These are phyloP conservation scores for Zootoca vivipara DNA, from an alignment of 2,113 vertebrate genomes.

Conservation along the genomic window DNA sequence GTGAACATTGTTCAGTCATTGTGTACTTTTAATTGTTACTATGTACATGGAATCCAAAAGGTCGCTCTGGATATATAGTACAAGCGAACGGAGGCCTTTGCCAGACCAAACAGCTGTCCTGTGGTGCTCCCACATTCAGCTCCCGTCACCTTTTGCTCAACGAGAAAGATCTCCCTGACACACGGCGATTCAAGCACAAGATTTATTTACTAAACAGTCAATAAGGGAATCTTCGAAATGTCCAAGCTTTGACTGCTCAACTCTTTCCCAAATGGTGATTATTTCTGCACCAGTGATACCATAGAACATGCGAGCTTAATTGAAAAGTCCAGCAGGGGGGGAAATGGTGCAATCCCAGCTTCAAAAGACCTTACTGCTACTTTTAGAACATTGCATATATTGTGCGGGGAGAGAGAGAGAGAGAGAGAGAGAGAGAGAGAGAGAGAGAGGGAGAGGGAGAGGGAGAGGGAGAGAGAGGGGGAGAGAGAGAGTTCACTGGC, in stretches of 20 bases:
- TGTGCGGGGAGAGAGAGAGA: not conserved
- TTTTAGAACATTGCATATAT: slow-evolving; percentile 19
- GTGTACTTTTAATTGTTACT: slow-evolving; percentile 79
- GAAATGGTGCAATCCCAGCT: slow-evolving; percentile 47
- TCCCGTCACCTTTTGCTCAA: slow-evolving; percentile 69
- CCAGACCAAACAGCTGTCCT: slow-evolving; percentile 76
- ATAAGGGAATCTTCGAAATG: slow-evolving; percentile 57
- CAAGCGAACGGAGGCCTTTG: slow-evolving; percentile 73
- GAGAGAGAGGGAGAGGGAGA: not conserved
- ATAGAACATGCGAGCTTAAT: slow-evolving; percentile 36
- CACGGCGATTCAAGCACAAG: slow-evolving; percentile 72
- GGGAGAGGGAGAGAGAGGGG: too few relatives aligned
- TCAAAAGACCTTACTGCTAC: slow-evolving; percentile 20
- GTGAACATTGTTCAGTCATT: slow-evolving; percentile 75
- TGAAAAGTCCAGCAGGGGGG: slow-evolving; percentile 35
- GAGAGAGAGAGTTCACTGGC: not conserved
- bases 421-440: too few relatives aligned
- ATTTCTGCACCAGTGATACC: slow-evolving; percentile 55
- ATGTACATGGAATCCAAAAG: slow-evolving; percentile 76
- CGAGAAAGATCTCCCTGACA: slow-evolving; percentile 69
- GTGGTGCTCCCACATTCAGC: slow-evolving; percentile 71
- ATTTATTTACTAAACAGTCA: slow-evolving; percentile 72
- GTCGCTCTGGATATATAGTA: slow-evolving; percentile 74
- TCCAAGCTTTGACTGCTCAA: slow-evolving; percentile 8
- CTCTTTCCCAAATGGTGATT: slow-evolving; percentile 56